Conservation (phyloP, 2,113 vertebrate species). For the Malurus melanocephalus region DNA sequence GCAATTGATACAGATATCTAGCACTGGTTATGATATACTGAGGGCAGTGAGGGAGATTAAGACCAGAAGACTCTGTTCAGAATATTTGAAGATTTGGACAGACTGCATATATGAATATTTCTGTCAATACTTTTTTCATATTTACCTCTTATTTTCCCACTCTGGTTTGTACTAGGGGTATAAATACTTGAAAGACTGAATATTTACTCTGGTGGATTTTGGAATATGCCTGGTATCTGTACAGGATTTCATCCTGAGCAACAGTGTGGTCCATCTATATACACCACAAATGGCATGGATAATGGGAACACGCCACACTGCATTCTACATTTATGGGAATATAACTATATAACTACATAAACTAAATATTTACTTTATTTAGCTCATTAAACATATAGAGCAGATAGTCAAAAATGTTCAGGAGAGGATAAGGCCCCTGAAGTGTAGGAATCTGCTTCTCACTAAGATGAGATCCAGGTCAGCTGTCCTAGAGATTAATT, state of each 20-base stretch:
- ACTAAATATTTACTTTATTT: background rate
- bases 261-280: too few species aligned
- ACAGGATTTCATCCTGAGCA: background rate
- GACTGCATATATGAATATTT: background rate
- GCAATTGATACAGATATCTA: background rate
- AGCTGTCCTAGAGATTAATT: slow-evolving; percentile 15
- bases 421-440: background rate
- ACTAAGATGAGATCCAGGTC: slow-evolving; percentile 12
- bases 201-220: background rate
- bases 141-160: background rate
- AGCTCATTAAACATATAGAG: background rate
- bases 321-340: background rate
- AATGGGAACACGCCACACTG: background rate
- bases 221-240: background rate
- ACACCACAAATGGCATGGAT: background rate
- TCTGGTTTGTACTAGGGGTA: background rate
- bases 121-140: background rate
- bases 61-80: background rate
- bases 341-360: background rate
- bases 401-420: background rate
- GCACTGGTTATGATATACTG: background rate
- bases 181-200: background rate
- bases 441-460: background rate
- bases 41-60: background rate
- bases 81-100: background rate